A percentile compares a stretch with the other conserved stretches of the same genome.
phyloP scores from a whole-genome alignment of 2,113 vertebrate species.

The Protomyctophum bolini region DNA sequence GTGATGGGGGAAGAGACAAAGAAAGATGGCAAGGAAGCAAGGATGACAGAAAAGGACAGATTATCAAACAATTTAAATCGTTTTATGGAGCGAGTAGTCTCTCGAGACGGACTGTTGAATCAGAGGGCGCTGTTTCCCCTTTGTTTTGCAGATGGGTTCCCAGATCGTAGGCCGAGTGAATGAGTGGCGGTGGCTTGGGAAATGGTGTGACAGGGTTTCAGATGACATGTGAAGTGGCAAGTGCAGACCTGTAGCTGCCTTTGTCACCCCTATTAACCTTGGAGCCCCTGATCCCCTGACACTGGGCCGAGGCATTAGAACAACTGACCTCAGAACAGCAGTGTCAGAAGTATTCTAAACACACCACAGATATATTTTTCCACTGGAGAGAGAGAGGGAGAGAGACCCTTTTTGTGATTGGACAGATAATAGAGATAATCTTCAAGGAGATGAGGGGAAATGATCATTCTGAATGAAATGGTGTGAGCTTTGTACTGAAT shows the following conservation, averaged over 20 bases:
- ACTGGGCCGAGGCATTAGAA: neutral
- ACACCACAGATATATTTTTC: neutral
- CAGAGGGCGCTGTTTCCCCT: too few species aligned
- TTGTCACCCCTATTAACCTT: constrained; percentile 23
- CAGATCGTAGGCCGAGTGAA: too few species aligned
- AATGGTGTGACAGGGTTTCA: constrained; percentile 9
- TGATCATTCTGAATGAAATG: too few species aligned
- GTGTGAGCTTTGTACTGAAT: too few species aligned
- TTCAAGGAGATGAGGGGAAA: too few species aligned
- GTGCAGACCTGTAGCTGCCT: constrained; percentile 22
- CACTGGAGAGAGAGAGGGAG: neutral
- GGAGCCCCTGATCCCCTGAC: constrained; percentile 1
- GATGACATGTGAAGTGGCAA: constrained; percentile 22
- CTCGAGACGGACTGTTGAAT: too few species aligned
- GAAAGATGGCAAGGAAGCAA: neutral
- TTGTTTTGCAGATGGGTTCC: too few species aligned
- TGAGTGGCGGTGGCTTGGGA: neutral
- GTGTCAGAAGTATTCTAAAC: neutral
- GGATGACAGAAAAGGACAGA: neutral
- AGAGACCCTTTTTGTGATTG: neutral
- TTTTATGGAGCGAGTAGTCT: too few species aligned
- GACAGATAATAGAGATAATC: neutral
- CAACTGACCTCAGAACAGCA: neutral
- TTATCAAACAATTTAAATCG: too few species aligned
- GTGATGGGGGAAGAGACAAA: neutral